phyloP scores from a whole-genome alignment of 2,113 vertebrate species.

The Microtus pennsylvanicus region DNA sequence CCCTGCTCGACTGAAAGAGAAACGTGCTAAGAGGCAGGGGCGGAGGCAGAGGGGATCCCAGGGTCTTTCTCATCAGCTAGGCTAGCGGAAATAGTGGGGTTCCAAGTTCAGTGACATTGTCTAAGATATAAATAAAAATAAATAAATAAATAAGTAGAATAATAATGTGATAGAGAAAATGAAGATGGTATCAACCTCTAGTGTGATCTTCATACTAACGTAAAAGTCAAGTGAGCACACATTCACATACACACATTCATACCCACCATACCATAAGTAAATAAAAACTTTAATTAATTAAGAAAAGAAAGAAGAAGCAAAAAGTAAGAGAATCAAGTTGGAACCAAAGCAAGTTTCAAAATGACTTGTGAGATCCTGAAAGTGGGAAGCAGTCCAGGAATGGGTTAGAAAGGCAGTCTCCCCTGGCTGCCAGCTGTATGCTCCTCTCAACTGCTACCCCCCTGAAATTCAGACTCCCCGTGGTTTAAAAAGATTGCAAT shows the following conservation, averaged over 20 bases:
- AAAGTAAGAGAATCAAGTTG: background rate
- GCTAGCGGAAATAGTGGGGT: background rate
- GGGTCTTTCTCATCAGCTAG: background rate
- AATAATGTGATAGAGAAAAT: too few relatives aligned
- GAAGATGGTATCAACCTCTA: background rate
- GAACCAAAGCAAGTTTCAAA: conserved; percentile 35
- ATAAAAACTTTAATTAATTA: too few relatives aligned
- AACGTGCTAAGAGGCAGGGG: background rate
- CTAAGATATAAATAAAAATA: background rate
- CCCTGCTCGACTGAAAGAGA: conserved; percentile 13
- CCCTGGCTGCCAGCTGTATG: background rate
- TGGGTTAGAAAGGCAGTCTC: background rate
- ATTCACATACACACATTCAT: background rate
- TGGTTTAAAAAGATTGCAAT: conserved; percentile 25
- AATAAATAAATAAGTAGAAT: background rate
- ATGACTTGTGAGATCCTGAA: background rate
- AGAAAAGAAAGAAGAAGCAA: background rate
- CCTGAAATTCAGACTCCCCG: background rate
- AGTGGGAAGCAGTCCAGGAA: background rate
- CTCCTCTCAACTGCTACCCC: background rate
- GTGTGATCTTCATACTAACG: too few relatives aligned
- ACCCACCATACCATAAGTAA: background rate
- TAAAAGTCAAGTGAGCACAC: background rate
- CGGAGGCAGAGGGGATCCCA: background rate
- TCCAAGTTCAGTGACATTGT: background rate